Percentiles rank a stretch among this genome's conserved stretches.
phyloP scores from a whole-genome alignment of 2,797 vertebrate species.

The Sarcoramphus papa region DNA sequence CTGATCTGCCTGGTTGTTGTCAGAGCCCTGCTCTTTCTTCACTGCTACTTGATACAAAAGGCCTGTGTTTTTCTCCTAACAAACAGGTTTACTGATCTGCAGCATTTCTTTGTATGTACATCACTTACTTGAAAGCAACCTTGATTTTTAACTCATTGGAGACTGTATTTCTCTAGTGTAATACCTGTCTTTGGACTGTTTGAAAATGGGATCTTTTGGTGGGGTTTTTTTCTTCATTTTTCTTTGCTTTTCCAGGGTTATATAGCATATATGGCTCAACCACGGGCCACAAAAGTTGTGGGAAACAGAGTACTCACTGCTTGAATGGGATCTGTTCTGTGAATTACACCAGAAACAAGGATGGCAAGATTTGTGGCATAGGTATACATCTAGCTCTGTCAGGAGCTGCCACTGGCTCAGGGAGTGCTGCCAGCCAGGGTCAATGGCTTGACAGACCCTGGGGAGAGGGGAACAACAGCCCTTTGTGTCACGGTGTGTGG shows the following conservation, averaged over 20 bases:
- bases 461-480: rapidly evolving
- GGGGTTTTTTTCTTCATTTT: background rate
- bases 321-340: background rate
- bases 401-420: rapidly evolving
- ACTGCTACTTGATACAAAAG: background rate
- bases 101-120: background rate
- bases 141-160: background rate
- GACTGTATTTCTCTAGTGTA: background rate
- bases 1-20: background rate
- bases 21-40: background rate
- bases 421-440: rapidly evolving
- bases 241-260: background rate
- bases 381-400: rapidly evolving
- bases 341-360: background rate
- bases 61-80: background rate
- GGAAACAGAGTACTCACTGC: background rate
- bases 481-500: rapidly evolving
- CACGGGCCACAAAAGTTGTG: background rate
- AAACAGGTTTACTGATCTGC: background rate
- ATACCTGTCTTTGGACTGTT: background rate
- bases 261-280: background rate
- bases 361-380: background rate
- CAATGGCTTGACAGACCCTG: background rate
- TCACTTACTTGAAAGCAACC: background rate
- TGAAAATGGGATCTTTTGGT: background rate